These are phyloP conservation scores for Falco columbarius DNA, from an alignment of 2,797 vertebrate species.

Conservation along the genomic window DNA sequence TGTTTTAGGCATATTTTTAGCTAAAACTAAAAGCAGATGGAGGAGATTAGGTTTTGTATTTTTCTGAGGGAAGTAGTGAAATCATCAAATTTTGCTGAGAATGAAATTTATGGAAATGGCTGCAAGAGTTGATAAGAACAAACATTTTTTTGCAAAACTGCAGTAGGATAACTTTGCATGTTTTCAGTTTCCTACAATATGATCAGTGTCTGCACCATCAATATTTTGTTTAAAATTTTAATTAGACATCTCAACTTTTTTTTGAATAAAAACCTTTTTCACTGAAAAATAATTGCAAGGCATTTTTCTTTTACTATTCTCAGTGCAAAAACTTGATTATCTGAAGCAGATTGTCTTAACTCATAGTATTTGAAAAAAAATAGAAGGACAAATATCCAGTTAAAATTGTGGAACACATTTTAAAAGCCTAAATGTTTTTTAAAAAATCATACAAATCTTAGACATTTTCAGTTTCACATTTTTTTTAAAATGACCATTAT, in stretches of 20 bases:
- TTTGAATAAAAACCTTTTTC: background rate
- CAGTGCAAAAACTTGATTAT: background rate
- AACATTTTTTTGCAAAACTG: background rate
- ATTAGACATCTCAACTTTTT: background rate
- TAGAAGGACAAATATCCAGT: background rate
- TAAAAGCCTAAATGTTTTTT: background rate
- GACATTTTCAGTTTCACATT: background rate
- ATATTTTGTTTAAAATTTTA: background rate
- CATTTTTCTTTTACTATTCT: background rate
- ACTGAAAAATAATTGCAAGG: background rate
- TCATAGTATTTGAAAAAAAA: background rate
- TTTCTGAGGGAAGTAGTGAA: conserved; percentile 24
- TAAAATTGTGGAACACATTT: background rate
- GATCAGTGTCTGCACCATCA: background rate
- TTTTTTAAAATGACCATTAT: background rate
- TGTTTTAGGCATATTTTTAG: background rate
- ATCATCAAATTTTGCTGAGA: conserved; percentile 10
- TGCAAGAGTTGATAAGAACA: background rate
- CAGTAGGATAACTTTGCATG: background rate
- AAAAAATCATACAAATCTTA: background rate
- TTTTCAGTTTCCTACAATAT: background rate
- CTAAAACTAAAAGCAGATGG: conserved; percentile 61
- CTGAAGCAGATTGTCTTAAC: background rate
- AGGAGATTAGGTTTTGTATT: background rate
- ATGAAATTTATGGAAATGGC: background rate